phyloP scores from a whole-genome alignment of 2,113 vertebrate genomes.

The Carassius carassius region DNA sequence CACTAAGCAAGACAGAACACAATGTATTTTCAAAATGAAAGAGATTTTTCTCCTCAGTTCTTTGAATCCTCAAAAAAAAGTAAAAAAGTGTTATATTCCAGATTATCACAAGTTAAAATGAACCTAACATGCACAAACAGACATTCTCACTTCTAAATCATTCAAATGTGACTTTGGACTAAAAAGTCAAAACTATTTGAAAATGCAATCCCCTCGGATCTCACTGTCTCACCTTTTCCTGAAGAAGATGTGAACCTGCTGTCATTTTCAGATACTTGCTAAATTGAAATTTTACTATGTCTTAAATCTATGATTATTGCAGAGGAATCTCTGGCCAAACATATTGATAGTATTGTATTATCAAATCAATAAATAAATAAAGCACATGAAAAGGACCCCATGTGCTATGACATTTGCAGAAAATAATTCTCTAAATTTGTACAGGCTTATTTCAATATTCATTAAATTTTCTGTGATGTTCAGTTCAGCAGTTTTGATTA shows the following conservation, averaged over 20 bases:
- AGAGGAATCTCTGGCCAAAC: not conserved
- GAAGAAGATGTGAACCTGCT: not conserved
- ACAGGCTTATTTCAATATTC: slow-evolving; percentile 99
- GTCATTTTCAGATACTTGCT: not conserved
- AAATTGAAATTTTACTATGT: not conserved
- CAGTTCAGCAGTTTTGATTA: slow-evolving; percentile 99
- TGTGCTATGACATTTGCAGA: slow-evolving; percentile 35
- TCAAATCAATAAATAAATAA: too few relatives aligned
- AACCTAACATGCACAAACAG: not conserved
- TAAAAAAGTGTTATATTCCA: not conserved
- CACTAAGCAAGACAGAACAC: slow-evolving; percentile 80
- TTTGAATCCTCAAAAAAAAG: not conserved
- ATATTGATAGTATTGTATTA: not conserved
- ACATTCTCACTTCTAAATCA: not conserved
- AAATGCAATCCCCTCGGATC: not conserved
- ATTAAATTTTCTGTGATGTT: slow-evolving; percentile 98
- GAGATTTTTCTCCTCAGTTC: not conserved
- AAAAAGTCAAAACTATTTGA: slow-evolving; percentile 6
- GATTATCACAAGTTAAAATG: slow-evolving; percentile 1
- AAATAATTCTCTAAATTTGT: slow-evolving; percentile 80
- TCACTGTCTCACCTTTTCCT: not conserved
- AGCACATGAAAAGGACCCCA: not conserved
- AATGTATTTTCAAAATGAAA: slow-evolving; percentile 37
- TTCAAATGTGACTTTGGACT: not conserved
- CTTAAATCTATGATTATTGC: not conserved